These are phyloP conservation scores for Lerista edwardsae DNA, from an alignment of 2,797 vertebrate species.

Conservation along the genomic window DNA sequence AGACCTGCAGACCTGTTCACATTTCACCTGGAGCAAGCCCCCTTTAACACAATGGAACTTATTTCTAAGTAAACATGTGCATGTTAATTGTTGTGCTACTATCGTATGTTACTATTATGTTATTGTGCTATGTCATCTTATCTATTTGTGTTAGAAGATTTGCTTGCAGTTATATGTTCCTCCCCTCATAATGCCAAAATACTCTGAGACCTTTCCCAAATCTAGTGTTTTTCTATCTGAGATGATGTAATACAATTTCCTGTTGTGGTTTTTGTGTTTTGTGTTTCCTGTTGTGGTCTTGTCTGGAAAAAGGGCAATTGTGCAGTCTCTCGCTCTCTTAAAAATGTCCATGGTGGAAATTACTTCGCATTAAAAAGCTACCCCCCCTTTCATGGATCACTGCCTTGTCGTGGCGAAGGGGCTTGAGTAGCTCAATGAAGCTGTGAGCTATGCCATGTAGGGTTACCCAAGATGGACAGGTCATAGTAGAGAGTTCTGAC, in stretches of 20 bases:
- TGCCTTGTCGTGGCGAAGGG: no score
- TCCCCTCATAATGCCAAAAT: not conserved
- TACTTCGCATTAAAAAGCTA: not conserved
- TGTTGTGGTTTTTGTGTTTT: not conserved
- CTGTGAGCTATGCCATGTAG: no score
- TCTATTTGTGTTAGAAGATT: not conserved
- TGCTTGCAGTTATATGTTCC: not conserved
- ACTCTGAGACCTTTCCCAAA: not conserved
- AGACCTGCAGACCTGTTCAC: no score
- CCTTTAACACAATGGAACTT: no score
- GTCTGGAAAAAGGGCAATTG: not conserved
- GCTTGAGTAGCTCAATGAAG: no score
- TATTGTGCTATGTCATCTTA: not conserved
- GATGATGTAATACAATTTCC: not conserved
- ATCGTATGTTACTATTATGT: not conserved
- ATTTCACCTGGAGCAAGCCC: no score
- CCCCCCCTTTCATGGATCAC: no score
- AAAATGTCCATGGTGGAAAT: not conserved
- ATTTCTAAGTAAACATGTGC: no score
- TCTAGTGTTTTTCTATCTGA: not conserved
- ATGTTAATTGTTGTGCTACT: no score
- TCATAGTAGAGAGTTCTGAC: no score
- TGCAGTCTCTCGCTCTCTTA: not conserved
- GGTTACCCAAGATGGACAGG: no score
- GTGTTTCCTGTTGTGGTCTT: not conserved